A percentile compares a stretch with the other conserved stretches of the same genome.
Evolutionary conservation across 2,113 vertebrate species (phyloP).

Genomic region (Aleadryas rufinucha): DNA sequence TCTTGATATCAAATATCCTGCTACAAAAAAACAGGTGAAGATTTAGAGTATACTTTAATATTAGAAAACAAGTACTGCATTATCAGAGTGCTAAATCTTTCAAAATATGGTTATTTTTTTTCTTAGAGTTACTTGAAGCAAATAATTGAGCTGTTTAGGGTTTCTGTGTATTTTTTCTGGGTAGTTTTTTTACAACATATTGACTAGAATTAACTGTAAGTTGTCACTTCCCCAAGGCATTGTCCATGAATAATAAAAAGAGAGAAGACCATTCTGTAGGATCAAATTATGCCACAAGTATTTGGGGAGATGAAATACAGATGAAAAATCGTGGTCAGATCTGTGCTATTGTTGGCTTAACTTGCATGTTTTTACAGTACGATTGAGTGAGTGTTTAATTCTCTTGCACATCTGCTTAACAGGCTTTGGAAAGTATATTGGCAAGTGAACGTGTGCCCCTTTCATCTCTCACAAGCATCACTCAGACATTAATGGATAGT

Average conservation of each 20-base stretch:
- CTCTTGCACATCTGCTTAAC: background rate
- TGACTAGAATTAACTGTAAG: background rate
- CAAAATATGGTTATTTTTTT: background rate
- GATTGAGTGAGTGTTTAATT: background rate
- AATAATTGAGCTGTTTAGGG: background rate
- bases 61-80: background rate
- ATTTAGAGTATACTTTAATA: background rate
- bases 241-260: background rate
- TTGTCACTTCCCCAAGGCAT: background rate
- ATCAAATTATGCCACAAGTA: background rate
- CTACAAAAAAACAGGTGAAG: constrained; percentile 91
- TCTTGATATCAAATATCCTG: constrained; percentile 94
- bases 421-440: constrained; percentile 93
- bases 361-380: background rate
- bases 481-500: constrained; percentile 77
- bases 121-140: background rate
- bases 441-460: constrained; percentile 81
- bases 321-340: background rate
- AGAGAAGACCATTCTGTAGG: background rate
- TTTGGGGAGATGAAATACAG: background rate
- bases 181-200: background rate
- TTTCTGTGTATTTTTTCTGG: background rate
- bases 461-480: constrained; percentile 84
- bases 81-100: background rate
- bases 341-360: background rate